phyloP scores from a whole-genome alignment of 2,113 vertebrate species.

The Microcebus murinus region DNA sequence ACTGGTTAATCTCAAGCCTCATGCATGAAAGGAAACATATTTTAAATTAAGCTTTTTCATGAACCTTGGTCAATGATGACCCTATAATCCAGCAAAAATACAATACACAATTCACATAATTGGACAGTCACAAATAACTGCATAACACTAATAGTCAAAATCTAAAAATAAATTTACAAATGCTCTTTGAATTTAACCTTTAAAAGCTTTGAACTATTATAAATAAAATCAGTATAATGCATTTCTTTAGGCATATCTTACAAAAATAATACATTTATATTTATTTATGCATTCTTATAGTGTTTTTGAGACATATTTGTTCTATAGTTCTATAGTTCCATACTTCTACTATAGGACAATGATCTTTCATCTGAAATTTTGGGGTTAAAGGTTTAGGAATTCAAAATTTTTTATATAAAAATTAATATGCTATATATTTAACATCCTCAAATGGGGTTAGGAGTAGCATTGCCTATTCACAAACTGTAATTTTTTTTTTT shows the following conservation, averaged over 20 bases:
- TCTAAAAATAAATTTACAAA: slow-evolving; percentile 18
- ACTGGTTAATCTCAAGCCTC: not conserved
- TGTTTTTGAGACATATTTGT: not conserved
- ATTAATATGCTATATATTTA: not conserved
- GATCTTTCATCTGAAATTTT: not conserved
- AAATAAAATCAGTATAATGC: not conserved
- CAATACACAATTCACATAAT: not conserved
- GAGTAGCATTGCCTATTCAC: not conserved
- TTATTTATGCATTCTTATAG: not conserved
- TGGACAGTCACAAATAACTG: not conserved
- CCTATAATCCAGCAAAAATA: not conserved
- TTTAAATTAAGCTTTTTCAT: slow-evolving; percentile 2
- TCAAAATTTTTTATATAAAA: not conserved
- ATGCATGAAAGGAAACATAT: not conserved
- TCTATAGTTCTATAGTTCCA: not conserved
- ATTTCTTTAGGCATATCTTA: not conserved
- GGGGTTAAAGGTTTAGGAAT: not conserved
- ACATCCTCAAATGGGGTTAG: not conserved
- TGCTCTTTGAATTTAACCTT: not conserved
- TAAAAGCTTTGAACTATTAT: not conserved
- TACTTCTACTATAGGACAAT: not conserved
- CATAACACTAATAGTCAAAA: slow-evolving; percentile 22
- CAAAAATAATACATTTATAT: not conserved
- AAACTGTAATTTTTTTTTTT: not conserved
- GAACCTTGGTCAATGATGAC: not conserved